Base-by-base conservation (phyloP, 2,888 invertebrate species). In the Pachycephus smyrnensis region DNA sequence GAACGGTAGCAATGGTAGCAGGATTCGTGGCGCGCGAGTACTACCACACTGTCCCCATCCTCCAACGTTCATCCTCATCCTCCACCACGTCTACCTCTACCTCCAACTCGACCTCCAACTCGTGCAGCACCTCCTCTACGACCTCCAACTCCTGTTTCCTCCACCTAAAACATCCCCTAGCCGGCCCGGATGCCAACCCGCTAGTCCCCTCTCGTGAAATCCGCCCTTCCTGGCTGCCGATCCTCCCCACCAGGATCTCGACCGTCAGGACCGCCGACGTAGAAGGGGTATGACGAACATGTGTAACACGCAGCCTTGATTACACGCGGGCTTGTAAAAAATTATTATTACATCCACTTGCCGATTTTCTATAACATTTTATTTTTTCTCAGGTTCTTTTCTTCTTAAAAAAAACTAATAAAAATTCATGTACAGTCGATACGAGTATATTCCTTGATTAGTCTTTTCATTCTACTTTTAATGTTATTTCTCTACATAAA, bases 261-360 rank as follows among this genome's bases (percentile, higher is more conserved):
- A 77, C 76, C 68, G 77, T 73, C 31, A n/a, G 73, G 77, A 69
- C 76, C 69, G 77, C 79, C 75, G 75, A 77, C 80, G 78, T 77
- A 80, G 83, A 85, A 81, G 83, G 84, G 85, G 82, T 71, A 79
- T 78, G 82, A 77, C 80, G 82, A 88, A 90, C 90, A 90, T 90
- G 89, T 89, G 89, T 90, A 90, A 88, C 88, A 86, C 86, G 88
- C 87, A 88, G 88, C 86, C 87, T 89, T 89, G 89, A 89, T 90
- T 90, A 88, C 90, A 85, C 87, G 87, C 86, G 88, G 87, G 86
- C 84, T 89, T 89, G 89, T 89, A 90, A 91, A 91, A 55, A 90
- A 90, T 89, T 89, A 90, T 89, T 89, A 89, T 89, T 87, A 87
- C 84, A 78, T 77, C 84, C 85, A 83, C 86, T 82, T 37, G 36